Base-by-base conservation (phyloP, 2,113 vertebrate species). In the Bombycilla garrulus region DNA sequence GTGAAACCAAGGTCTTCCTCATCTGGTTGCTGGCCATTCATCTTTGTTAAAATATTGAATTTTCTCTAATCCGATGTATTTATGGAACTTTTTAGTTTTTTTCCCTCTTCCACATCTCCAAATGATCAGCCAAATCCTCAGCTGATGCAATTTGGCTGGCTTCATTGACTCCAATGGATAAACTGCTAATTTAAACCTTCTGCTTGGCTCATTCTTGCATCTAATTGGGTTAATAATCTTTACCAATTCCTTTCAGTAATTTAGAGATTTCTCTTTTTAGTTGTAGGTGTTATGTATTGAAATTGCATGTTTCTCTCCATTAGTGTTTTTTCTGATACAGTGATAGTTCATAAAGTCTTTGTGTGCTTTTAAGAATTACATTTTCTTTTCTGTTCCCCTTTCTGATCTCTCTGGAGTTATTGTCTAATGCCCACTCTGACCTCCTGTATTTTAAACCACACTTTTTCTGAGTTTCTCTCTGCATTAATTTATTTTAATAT, bases 171-270 rank as follows among this genome's bases (percentile, higher is more conserved):
- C 29, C 84, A 61, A 6, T 84, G 61, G 78, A 85, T 84, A 82
- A 78, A 48, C 22, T 71, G 57, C 65, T 89, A 93, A 79, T 95
- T 92, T 94, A 82, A 89, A 82, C 31, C 48, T 95, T 86, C 69
- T 81, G 38, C 40, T 64, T 87, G 38, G 29, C 33, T 94, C 66
- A 58, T 90, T 95, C 66, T 95, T 85, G 42, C 56, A 77, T 90
- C 74, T 95, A 86, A 86, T 54, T 90, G 35, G 31, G 35, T 91
- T 94, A 90, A 93, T 88, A 92, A 82, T 94, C 67, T 90, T 90
- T 90, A 82, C 40, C 45, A 86, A 47, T 86, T 94, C 62, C 42
- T 95, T 90, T 61, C 36, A 67, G 40, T 67, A 67, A 18, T 74
- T 81, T 12, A 67, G n/a, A 26, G 38, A 79, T 57, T 95, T 82